Percentiles rank a stretch among this genome's conserved stretches.
Conservation (phyloP, 2,797 vertebrate genomes). For the Knipowitschia caucasica region DNA sequence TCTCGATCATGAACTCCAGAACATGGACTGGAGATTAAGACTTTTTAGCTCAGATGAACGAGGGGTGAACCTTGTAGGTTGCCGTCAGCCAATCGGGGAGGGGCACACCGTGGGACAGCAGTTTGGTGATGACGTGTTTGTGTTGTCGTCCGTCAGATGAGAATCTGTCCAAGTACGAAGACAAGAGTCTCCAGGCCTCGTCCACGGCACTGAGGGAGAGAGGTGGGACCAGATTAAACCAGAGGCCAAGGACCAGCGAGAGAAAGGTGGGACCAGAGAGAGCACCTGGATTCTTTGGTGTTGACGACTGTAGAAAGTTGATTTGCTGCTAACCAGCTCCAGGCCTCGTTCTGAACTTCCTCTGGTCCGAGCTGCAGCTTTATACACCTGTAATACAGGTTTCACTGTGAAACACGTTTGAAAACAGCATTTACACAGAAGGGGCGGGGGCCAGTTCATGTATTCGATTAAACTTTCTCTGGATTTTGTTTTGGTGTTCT, state of each 20-base stretch:
- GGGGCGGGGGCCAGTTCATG: neutral
- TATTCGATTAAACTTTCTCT: too few relatives aligned
- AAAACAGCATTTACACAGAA: neutral
- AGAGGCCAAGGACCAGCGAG: neutral
- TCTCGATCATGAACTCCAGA: too few relatives aligned
- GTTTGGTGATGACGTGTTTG: constrained; percentile 88
- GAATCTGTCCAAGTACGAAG: constrained; percentile 83
- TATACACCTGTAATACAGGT: constrained; percentile 80
- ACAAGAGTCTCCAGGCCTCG: constrained; percentile 91
- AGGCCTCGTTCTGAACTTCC: constrained; percentile 84
- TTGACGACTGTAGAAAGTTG: constrained; percentile 84
- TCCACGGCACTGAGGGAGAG: constrained; percentile 81
- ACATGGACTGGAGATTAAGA: too few relatives aligned
- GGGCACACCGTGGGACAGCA: constrained; percentile 86
- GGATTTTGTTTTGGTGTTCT: too few relatives aligned
- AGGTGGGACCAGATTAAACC: neutral
- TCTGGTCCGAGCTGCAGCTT: constrained; percentile 88
- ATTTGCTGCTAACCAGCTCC: constrained; percentile 93
- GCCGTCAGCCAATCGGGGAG: constrained; percentile 91
- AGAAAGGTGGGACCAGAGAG: neutral
- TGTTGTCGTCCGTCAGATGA: constrained; percentile 83
- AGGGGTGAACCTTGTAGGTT: constrained; percentile 84
- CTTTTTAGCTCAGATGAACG: neutral
- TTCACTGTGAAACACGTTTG: too few relatives aligned
- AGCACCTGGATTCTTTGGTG: constrained; percentile 92